Percentiles rank a stretch among this genome's conserved stretches.
phyloP scores from a whole-genome alignment of 2,888 invertebrate species.

The Automeris io region DNA sequence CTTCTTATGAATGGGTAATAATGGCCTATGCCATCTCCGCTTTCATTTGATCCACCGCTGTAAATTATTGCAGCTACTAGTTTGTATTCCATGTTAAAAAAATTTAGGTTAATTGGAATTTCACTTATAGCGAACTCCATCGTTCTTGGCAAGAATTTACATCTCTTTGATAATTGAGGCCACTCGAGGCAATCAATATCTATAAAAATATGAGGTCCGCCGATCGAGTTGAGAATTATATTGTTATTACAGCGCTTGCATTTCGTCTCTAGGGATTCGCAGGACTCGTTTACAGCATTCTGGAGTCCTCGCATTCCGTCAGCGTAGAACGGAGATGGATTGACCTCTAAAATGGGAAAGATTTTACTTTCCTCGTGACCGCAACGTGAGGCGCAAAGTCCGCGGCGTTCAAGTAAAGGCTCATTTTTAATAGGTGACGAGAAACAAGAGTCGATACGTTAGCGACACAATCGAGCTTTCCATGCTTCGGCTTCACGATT shows the following conservation, averaged over 20 bases:
- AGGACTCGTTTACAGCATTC: neutral
- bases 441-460: neutral
- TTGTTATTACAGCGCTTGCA: neutral
- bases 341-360: neutral
- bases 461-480: neutral
- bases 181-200: neutral
- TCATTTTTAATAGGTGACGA: neutral
- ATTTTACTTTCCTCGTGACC: neutral
- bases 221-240: neutral
- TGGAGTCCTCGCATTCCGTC: neutral
- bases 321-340: neutral
- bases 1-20: neutral
- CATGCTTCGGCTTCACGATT: neutral
- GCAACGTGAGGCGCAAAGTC: neutral
- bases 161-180: neutral
- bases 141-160: neutral
- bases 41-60: neutral
- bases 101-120: neutral
- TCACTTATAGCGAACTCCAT: neutral
- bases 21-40: neutral
- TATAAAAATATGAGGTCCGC: neutral
- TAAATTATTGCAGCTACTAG: neutral
- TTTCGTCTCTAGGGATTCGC: neutral
- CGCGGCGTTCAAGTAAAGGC: neutral
- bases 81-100: neutral